phyloP scores from a whole-genome alignment of 2,888 invertebrate genomes.

The Spilosoma lubricipeda region DNA sequence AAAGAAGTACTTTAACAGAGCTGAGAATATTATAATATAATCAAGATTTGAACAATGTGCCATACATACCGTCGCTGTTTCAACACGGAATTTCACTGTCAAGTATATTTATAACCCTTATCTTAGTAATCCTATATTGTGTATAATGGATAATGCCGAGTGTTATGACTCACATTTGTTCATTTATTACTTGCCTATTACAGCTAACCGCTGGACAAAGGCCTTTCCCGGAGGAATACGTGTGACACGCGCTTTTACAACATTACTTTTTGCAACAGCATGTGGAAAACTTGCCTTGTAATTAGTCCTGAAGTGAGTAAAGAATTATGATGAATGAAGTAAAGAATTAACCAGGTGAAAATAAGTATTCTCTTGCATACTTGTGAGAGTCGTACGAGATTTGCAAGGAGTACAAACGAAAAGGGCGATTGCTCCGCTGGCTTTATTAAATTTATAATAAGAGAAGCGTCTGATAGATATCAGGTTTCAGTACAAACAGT shows the following conservation, averaged over 20 bases:
- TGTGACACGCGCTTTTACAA: conserved; percentile 8
- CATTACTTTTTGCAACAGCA: conserved; percentile 1
- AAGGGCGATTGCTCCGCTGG: background rate
- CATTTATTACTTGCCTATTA: conserved; percentile 25
- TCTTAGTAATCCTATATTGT: conserved; percentile 7
- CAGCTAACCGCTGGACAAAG: conserved; percentile 14
- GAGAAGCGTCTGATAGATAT: background rate
- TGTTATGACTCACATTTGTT: conserved; percentile 14
- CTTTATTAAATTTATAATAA: background rate
- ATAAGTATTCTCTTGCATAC: background rate
- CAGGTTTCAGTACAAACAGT: background rate
- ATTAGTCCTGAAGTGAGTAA: background rate
- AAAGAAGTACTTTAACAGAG: background rate
- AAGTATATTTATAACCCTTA: conserved; percentile 5
- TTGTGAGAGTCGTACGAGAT: background rate
- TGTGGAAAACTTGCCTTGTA: background rate
- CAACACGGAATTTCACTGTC: background rate
- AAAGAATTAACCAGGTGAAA: background rate
- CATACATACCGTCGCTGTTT: background rate
- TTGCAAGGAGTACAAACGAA: background rate
- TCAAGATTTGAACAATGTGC: background rate
- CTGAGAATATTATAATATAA: background rate
- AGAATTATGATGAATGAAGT: no score
- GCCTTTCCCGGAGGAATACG: conserved; percentile 10
- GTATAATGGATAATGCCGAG: background rate